Conservation (phyloP, 2,113 vertebrate genomes). For the Python bivittatus region DNA sequence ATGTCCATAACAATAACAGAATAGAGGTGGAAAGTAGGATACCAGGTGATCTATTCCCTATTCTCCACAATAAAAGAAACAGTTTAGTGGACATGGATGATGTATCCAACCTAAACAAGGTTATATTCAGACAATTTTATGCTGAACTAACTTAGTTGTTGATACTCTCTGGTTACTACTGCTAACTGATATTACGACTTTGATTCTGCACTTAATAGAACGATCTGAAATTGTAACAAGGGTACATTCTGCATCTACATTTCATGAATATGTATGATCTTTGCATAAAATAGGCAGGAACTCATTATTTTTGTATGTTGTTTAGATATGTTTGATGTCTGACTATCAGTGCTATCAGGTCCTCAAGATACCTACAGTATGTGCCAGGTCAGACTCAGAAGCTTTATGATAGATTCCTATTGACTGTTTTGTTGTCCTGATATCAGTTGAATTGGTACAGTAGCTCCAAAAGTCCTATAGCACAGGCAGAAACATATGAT, state of each 20-base stretch:
- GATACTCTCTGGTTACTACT: background rate
- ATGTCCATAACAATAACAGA: background rate
- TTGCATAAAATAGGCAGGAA: background rate
- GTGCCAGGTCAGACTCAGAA: background rate
- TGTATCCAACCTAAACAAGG: background rate
- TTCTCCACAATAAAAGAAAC: background rate
- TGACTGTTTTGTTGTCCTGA: background rate
- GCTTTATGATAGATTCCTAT: background rate
- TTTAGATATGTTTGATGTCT: background rate
- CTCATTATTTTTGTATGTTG: background rate
- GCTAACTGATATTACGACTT: background rate
- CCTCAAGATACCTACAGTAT: background rate
- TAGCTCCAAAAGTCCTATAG: background rate
- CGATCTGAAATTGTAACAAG: background rate
- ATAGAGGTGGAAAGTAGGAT: background rate
- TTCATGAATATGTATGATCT: background rate
- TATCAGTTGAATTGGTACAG: background rate
- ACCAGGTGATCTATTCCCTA: background rate
- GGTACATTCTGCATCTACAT: background rate
- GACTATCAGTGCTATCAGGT: background rate
- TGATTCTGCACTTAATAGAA: background rate
- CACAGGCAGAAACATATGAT: background rate
- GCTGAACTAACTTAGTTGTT: background rate
- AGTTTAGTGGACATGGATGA: background rate
- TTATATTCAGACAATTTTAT: background rate